phyloP scores from a whole-genome alignment of 1,140 invertebrate species.

The Pachypeltis micranthus region DNA sequence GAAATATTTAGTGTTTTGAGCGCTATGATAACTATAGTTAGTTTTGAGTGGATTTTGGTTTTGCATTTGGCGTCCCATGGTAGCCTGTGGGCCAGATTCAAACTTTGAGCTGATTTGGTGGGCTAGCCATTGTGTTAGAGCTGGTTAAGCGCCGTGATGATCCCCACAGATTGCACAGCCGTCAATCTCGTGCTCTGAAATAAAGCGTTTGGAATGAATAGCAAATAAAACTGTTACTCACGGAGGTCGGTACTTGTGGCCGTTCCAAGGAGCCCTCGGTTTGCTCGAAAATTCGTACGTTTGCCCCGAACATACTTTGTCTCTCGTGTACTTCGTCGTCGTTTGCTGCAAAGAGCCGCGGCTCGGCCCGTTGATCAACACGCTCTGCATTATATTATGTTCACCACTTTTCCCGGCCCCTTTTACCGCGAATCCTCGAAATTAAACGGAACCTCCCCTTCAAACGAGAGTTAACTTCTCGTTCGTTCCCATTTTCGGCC shows the following conservation, averaged over 20 bases:
- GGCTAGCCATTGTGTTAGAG: too few relatives aligned
- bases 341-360: background rate
- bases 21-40: too few relatives aligned
- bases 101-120: too few relatives aligned
- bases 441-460: background rate
- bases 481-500: background rate
- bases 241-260: slow-evolving; percentile 7
- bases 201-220: background rate
- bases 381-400: background rate
- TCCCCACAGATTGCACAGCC: too few relatives aligned
- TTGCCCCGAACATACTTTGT: background rate
- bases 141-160: too few relatives aligned
- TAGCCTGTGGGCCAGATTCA: too few relatives aligned
- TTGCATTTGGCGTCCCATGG: too few relatives aligned
- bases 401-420: background rate
- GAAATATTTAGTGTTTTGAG: too few relatives aligned
- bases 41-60: too few relatives aligned
- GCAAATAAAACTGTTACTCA: slow-evolving; percentile 1
- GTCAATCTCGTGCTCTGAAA: too few relatives aligned
- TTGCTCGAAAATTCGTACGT: background rate
- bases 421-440: background rate
- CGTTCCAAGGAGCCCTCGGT: background rate
- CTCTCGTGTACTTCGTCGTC: background rate
- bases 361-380: background rate
- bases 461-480: background rate